Conservation (phyloP, 2,113 vertebrate species). For the Sula dactylatra region DNA sequence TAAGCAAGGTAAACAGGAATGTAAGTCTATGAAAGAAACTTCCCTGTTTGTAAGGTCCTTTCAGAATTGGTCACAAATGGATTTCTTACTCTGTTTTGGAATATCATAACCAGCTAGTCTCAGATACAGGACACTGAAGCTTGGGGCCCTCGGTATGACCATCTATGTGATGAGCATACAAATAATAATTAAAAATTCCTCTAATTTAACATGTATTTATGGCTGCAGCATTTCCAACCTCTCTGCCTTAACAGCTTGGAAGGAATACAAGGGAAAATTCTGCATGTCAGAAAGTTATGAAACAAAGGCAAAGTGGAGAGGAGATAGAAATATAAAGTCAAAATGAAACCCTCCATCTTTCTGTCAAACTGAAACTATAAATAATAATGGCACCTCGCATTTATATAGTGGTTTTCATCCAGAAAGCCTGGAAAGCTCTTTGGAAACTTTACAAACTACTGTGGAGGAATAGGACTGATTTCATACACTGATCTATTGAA, state of each 20-base stretch:
- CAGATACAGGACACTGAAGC: neutral
- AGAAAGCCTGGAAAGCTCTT: conserved; percentile 46
- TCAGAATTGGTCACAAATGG: neutral
- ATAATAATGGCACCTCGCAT: conserved; percentile 64
- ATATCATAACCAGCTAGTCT: neutral
- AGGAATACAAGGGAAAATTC: conserved; percentile 10
- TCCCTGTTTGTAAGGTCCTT: neutral
- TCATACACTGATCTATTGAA: conserved; percentile 26
- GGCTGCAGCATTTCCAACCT: neutral
- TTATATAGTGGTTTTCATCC: conserved; percentile 47
- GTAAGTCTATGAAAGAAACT: neutral
- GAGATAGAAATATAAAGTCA: conserved; percentile 56
- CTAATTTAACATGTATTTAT: neutral
- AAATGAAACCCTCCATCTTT: conserved; percentile 71
- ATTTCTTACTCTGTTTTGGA: neutral
- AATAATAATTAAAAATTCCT: neutral
- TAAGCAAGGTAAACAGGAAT: neutral
- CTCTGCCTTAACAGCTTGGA: neutral
- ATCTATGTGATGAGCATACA: neutral
- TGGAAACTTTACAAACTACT: conserved; percentile 64
- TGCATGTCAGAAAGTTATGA: conserved; percentile 52
- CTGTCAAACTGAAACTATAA: conserved; percentile 68
- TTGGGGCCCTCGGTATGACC: neutral
- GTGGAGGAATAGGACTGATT: conserved; percentile 46
- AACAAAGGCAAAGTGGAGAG: conserved; percentile 42